These are phyloP conservation scores for Dasypus novemcinctus DNA, from an alignment of 2,113 vertebrate species.

Conservation along the genomic window DNA sequence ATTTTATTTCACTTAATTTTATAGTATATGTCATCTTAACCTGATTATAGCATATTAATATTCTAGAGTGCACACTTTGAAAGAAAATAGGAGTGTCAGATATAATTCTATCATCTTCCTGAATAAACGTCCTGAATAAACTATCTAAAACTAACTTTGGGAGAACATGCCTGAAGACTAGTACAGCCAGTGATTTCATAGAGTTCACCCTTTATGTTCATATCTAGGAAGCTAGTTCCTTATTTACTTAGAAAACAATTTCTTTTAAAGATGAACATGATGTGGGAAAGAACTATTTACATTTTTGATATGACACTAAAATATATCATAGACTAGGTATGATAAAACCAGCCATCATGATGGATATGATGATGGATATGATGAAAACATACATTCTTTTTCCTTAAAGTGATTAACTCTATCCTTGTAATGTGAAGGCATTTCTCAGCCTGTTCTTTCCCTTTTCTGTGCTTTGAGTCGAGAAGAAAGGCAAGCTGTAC, in stretches of 20 bases:
- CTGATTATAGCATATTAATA: background rate
- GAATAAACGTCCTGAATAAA: background rate
- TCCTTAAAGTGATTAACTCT: background rate
- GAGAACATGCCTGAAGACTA: background rate
- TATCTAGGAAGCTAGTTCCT: background rate
- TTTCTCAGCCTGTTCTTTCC: background rate
- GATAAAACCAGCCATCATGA: background rate
- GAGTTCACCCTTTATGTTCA: background rate
- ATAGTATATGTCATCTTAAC: background rate
- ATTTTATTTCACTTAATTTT: background rate
- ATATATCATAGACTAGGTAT: background rate
- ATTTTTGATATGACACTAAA: background rate
- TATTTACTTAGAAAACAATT: background rate
- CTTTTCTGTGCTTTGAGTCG: background rate
- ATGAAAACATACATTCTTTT: conserved; percentile 22
- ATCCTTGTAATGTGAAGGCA: background rate
- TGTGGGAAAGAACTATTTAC: conserved; percentile 10
- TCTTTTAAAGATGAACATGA: background rate
- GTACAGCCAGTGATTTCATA: background rate
- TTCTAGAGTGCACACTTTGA: background rate
- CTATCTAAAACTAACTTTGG: background rate
- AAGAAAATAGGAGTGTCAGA: background rate
- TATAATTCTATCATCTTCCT: background rate
- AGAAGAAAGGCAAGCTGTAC: conserved; percentile 4
- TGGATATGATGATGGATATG: background rate